phyloP scores from a whole-genome alignment of 1,140 invertebrate species.

The Aphidius gifuensis region DNA sequence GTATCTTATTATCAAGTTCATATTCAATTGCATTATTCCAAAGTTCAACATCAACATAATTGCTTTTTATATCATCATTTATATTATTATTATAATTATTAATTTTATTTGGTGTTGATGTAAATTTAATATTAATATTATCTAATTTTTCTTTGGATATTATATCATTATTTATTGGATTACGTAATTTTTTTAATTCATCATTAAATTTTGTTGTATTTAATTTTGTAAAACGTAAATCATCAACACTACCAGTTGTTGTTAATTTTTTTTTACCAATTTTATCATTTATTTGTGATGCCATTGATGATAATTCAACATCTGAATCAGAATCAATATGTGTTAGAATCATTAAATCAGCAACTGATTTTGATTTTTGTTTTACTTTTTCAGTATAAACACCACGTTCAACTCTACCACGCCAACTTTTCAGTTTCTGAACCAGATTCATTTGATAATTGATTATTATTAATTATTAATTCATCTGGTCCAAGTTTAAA shows the following conservation, averaged over 20 bases:
- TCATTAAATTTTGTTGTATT: slow-evolving; percentile 58
- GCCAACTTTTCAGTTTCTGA: slow-evolving; percentile 66
- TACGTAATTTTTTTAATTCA: slow-evolving; percentile 56
- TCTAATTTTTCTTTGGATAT: background rate
- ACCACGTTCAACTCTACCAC: slow-evolving; percentile 61
- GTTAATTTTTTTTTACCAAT: slow-evolving; percentile 39
- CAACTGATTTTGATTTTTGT: slow-evolving; percentile 67
- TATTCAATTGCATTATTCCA: slow-evolving; percentile 46
- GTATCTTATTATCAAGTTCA: slow-evolving; percentile 40
- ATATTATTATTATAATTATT: no score
- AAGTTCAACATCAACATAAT: slow-evolving; percentile 38
- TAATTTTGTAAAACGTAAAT: slow-evolving; percentile 53
- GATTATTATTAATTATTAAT: slow-evolving; percentile 41
- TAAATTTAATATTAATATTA: slow-evolving; percentile 4
- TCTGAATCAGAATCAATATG: slow-evolving; percentile 69
- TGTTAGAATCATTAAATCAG: slow-evolving; percentile 72
- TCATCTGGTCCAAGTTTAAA: slow-evolving; percentile 48
- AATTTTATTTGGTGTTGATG: slow-evolving; percentile 22
- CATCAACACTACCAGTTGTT: slow-evolving; percentile 57
- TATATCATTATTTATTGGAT: slow-evolving; percentile 36
- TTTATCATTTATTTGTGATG: slow-evolving; percentile 41
- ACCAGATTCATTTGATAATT: slow-evolving; percentile 49
- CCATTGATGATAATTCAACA: slow-evolving; percentile 56
- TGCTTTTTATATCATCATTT: slow-evolving; percentile 15
- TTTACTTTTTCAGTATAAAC: slow-evolving; percentile 68